Percentiles rank a stretch among this genome's conserved stretches.
phyloP scores from a whole-genome alignment of 1,140 invertebrate species.

The Zophobas atratus region DNA sequence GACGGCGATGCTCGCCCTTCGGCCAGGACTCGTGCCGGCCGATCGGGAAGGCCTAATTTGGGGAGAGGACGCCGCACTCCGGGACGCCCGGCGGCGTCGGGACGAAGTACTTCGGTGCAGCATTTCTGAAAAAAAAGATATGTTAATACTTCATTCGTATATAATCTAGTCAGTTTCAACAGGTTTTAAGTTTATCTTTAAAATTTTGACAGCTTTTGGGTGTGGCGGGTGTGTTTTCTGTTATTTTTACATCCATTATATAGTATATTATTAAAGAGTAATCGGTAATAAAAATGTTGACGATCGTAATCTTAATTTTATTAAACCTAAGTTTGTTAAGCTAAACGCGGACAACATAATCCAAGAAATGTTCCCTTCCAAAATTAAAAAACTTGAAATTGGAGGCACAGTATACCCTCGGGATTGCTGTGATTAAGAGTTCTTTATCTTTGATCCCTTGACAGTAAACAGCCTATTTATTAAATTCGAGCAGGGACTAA shows the following conservation, averaged over 20 bases:
- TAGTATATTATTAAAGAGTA: too few relatives aligned
- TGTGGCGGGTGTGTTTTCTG: too few relatives aligned
- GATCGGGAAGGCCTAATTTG: constrained; percentile 70
- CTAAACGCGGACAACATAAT: too few relatives aligned
- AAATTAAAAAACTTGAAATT: not conserved
- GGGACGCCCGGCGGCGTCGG: constrained; percentile 75
- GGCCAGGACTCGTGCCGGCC: constrained; percentile 68
- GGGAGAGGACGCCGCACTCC: constrained; percentile 76
- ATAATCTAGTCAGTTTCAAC: too few relatives aligned
- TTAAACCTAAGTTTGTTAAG: too few relatives aligned
- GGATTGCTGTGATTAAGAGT: constrained; percentile 21
- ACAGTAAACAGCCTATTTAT: constrained; percentile 21
- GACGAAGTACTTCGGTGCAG: constrained; percentile 78
- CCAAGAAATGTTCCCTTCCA: not conserved
- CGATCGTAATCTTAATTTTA: too few relatives aligned
- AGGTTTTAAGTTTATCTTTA: too few relatives aligned
- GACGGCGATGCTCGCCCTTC: constrained; percentile 69
- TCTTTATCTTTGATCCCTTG: constrained; percentile 12
- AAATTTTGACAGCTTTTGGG: too few relatives aligned
- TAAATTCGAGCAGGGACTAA: constrained; percentile 14
- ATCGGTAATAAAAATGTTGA: too few relatives aligned
- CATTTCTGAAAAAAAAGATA: constrained; percentile 67
- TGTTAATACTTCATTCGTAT: not conserved
- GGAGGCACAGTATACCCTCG: not conserved
- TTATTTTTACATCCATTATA: too few relatives aligned